Evolutionary conservation across 2,888 invertebrate genomes (phyloP).

Genomic region (Leptinotarsa juncta): DNA sequence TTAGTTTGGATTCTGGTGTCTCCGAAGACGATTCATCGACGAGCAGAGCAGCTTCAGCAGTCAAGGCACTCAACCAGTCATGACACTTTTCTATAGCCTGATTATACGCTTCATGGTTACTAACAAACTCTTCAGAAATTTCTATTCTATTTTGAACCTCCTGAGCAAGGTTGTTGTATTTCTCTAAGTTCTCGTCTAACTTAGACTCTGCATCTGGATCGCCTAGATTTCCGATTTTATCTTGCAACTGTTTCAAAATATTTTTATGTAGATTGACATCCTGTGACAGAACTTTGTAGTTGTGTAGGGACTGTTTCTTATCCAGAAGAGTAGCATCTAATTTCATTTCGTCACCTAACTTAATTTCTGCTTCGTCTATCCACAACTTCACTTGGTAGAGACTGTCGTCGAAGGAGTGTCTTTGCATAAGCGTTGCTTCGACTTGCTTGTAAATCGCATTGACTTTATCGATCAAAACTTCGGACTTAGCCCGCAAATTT

Average conservation of each 20-base stretch:
- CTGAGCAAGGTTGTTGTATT: slow-evolving; percentile 76
- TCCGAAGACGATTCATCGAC: slow-evolving; percentile 84
- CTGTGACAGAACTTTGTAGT: slow-evolving; percentile 82
- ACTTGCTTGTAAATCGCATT: slow-evolving; percentile 88
- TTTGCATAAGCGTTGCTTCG: slow-evolving; percentile 88
- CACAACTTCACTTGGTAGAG: slow-evolving; percentile 89
- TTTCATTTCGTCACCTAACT: slow-evolving; percentile 77
- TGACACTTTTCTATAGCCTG: slow-evolving; percentile 85
- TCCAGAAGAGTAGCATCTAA: slow-evolving; percentile 85
- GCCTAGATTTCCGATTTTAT: slow-evolving; percentile 81
- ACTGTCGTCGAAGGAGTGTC: slow-evolving; percentile 93
- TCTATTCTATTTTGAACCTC: slow-evolving; percentile 76
- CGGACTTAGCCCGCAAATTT: slow-evolving; percentile 83
- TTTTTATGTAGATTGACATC: slow-evolving; percentile 89
- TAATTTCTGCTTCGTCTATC: slow-evolving; percentile 83
- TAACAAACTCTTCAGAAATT: slow-evolving; percentile 77
- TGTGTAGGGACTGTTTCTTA: slow-evolving; percentile 88
- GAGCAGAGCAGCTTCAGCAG: slow-evolving; percentile 81
- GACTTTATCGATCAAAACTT: slow-evolving; percentile 85
- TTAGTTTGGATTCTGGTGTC: slow-evolving; percentile 80
- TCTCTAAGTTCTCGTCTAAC: slow-evolving; percentile 78
- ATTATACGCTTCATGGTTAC: slow-evolving; percentile 85
- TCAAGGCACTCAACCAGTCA: slow-evolving; percentile 84
- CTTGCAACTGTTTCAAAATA: slow-evolving; percentile 84
- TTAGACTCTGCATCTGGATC: slow-evolving; percentile 84